Evolutionary conservation across 2,888 invertebrate genomes (phyloP).

Genomic region (Spilarctia lutea): DNA sequence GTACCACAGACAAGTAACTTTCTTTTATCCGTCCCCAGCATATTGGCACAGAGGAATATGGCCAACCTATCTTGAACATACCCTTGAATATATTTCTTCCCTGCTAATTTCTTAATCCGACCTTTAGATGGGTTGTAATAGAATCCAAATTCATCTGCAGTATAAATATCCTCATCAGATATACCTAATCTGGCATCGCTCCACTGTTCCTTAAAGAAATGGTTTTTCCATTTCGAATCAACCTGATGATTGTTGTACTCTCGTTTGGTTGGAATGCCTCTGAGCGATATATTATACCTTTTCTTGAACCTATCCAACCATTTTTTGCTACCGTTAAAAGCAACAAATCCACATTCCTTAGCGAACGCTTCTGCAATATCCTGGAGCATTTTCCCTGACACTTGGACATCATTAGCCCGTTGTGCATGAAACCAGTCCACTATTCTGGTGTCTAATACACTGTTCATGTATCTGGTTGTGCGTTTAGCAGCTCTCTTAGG

Average conservation of each 20-base stretch:
- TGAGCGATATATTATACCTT: slow-evolving; percentile 57
- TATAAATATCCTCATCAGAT: slow-evolving; percentile 62
- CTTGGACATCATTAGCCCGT: slow-evolving; percentile 51
- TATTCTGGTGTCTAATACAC: slow-evolving; percentile 53
- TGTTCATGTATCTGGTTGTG: slow-evolving; percentile 58
- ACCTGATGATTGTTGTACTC: slow-evolving; percentile 47
- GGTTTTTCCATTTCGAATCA: slow-evolving; percentile 64
- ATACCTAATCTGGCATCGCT: slow-evolving; percentile 57
- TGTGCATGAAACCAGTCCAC: slow-evolving; percentile 61
- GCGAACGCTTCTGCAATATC: slow-evolving; percentile 61
- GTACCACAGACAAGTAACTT: slow-evolving; percentile 62
- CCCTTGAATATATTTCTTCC: slow-evolving; percentile 65
- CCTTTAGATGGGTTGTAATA: slow-evolving; percentile 66
- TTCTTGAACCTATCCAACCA: slow-evolving; percentile 67
- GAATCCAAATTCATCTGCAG: slow-evolving; percentile 63
- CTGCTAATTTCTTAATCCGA: slow-evolving; percentile 59
- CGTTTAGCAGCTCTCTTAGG: slow-evolving; percentile 53
- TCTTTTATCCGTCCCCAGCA: slow-evolving; percentile 61
- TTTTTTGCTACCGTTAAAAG: slow-evolving; percentile 65
- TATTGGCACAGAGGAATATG: slow-evolving; percentile 62
- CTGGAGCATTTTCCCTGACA: slow-evolving; percentile 62
- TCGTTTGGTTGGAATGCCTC: slow-evolving; percentile 48
- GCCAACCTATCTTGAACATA: slow-evolving; percentile 60
- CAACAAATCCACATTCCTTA: slow-evolving; percentile 60
- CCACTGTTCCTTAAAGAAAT: slow-evolving; percentile 67